These are phyloP conservation scores for Ispidina picta DNA, from an alignment of 2,797 vertebrate species.

Conservation along the genomic window DNA sequence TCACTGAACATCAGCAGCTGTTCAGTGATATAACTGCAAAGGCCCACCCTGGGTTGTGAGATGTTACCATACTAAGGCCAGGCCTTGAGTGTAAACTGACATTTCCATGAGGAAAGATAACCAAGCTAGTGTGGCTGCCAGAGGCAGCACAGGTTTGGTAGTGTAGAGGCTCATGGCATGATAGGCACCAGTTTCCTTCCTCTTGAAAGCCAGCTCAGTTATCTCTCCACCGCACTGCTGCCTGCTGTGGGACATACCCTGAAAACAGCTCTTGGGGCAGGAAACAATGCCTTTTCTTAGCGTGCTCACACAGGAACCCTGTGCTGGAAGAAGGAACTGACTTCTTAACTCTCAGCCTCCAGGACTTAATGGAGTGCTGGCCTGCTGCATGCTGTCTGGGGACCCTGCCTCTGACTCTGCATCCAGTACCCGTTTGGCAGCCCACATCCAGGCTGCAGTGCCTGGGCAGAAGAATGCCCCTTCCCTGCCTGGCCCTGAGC, in stretches of 20 bases:
- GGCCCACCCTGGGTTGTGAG: not conserved
- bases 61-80: not conserved
- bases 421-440: not conserved
- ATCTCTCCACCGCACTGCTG: not conserved
- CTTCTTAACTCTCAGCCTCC: not conserved
- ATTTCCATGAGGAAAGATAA: not conserved
- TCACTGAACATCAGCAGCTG: not conserved
- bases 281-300: not conserved
- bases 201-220: not conserved
- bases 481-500: rapidly evolving
- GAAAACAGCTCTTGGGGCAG: not conserved
- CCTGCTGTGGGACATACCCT: not conserved
- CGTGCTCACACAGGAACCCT: not conserved
- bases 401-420: not conserved
- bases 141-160: not conserved
- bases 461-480: not conserved
- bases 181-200: not conserved
- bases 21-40: not conserved
- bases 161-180: not conserved
- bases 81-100: not conserved
- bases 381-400: rapidly evolving
- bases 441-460: not conserved
- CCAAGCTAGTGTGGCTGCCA: not conserved
- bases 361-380: not conserved
- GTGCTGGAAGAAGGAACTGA: not conserved